Base-by-base conservation (phyloP, 2,797 vertebrate genomes). In the Acrossocheilus wenchowensis region DNA sequence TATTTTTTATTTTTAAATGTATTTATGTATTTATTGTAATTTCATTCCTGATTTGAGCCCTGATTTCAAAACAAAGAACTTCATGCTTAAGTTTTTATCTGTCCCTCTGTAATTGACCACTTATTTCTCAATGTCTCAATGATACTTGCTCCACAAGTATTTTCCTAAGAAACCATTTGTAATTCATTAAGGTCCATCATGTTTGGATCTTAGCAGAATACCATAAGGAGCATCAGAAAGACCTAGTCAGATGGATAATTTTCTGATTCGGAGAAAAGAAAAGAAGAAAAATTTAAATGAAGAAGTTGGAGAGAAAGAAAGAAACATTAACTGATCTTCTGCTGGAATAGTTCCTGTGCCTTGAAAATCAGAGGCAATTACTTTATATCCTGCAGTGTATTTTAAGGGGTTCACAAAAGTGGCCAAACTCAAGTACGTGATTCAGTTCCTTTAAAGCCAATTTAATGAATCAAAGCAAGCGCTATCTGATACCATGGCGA, bases 181-280 rank as follows among this genome's bases (percentile, higher is more conserved):
- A 79, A 54, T 87, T 81, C 45, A 87, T 87, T 88, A 86, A 78
- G 82, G 74, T 74, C 85, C 82, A 87, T 91, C 83, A 86, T 81
- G 86, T 92, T 86, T 92, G 21, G 85, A 85, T 86, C 77, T 48
- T 86, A 83, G 50, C 88, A 78, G 15, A 81, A 83, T 87, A 45
- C 81, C 81, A 87, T 90, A 77, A 80, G 52, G 57, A 43, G 54
- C 36, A 57, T 87, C 78, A 71, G 48, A 83, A 85, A 87, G 78
- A 45, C 60, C 26, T 54, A n/a, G 52, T 50, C 9, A 43, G 39
- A 78, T 30, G 12, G 64, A 78, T 50, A 36, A 11, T 48, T 80
- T 41, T 50, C 36, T 85, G 62, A 69, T 62, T 85, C 80, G 79
- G 43, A 75, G 23, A 86, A 34, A 34, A 17, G 6, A 34, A 34